These are phyloP conservation scores for Neosilurus hyrtlii DNA, from an alignment of 2,797 vertebrate genomes.

Conservation along the genomic window DNA sequence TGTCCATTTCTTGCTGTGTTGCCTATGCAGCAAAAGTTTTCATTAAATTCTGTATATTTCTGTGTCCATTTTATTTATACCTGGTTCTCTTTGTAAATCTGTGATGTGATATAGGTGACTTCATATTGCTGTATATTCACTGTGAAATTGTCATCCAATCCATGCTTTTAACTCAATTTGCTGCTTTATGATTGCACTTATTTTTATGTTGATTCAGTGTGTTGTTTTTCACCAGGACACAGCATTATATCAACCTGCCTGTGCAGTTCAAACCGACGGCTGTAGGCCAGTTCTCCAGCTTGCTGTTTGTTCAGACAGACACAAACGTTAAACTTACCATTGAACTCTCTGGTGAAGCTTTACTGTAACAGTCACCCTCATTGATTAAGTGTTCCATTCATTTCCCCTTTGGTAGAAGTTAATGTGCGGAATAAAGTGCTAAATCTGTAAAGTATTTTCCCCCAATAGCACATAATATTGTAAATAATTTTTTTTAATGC, in stretches of 20 bases:
- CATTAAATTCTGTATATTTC: background rate
- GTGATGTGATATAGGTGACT: background rate
- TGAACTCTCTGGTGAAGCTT: constrained; percentile 83
- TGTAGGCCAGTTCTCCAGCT: constrained; percentile 76
- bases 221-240: constrained; percentile 70
- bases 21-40: background rate
- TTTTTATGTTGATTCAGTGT: background rate
- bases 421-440: background rate
- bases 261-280: constrained; percentile 86
- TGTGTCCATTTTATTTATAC: background rate
- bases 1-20: background rate
- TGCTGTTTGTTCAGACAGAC: constrained; percentile 79
- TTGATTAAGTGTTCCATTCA: background rate
- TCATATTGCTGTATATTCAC: background rate
- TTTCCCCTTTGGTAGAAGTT: background rate
- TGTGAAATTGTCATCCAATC: background rate
- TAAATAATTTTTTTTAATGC: background rate
- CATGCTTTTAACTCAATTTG: background rate
- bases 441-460: background rate
- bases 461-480: background rate
- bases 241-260: constrained; percentile 93
- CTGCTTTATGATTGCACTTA: background rate
- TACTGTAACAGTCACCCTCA: constrained; percentile 61
- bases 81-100: background rate
- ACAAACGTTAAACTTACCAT: constrained; percentile 76